A percentile compares a stretch with the other conserved stretches of the same genome.
phyloP scores from a whole-genome alignment of 2,797 vertebrate species.

The Gallinago stenura region DNA sequence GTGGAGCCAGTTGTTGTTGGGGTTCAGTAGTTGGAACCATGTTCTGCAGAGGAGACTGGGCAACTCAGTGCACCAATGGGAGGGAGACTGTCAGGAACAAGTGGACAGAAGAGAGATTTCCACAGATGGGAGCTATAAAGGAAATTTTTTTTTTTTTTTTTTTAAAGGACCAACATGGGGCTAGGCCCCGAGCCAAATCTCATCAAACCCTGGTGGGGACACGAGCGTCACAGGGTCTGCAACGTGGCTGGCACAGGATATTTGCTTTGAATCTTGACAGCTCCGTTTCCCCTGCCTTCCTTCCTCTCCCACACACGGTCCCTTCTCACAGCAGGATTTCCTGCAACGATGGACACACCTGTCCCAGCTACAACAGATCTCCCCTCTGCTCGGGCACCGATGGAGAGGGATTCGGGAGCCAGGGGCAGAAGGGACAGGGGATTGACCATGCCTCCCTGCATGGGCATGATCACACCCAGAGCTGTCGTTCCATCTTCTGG shows the following conservation, averaged over 20 bases:
- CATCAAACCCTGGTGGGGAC: background rate
- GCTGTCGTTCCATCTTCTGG: background rate
- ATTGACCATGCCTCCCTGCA: no score
- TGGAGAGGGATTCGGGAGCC: fast-evolving
- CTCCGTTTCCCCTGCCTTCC: background rate
- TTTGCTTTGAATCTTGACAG: background rate
- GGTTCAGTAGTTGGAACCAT: background rate
- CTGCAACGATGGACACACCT: background rate
- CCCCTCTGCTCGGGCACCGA: fast-evolving
- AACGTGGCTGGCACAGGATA: background rate
- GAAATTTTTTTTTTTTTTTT: background rate
- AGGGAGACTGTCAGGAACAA: background rate
- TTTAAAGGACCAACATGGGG: background rate
- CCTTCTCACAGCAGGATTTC: background rate
- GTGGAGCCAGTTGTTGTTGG: fast-evolving
- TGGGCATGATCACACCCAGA: background rate
- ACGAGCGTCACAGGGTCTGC: fast-evolving
- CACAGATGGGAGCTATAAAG: background rate
- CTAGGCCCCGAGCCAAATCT: background rate
- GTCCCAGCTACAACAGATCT: background rate
- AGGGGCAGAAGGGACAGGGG: background rate
- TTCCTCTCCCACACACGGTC: background rate
- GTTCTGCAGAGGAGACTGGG: background rate
- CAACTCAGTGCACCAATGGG: background rate
- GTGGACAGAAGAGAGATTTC: background rate